Percentiles rank a stretch among this genome's conserved stretches.
phyloP scores from a whole-genome alignment of 2,797 vertebrate species.

The Mustela erminea region DNA sequence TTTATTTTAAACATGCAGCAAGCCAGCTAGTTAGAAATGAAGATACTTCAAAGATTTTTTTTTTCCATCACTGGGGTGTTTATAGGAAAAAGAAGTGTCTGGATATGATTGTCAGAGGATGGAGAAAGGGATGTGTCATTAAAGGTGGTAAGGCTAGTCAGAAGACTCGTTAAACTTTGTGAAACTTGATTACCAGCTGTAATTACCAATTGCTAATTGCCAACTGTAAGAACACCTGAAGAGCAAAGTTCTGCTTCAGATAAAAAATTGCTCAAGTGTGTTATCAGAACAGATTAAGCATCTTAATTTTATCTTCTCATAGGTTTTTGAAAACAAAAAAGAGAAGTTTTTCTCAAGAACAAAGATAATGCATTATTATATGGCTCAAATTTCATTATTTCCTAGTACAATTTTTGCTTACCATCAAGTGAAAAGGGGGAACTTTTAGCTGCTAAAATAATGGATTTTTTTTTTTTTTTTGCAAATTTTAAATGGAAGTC shows the following conservation, averaged over 20 bases:
- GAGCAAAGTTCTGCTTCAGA: neutral
- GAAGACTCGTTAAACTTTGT: neutral
- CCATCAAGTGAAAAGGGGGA: neutral
- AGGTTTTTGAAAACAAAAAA: neutral
- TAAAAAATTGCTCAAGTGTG: neutral
- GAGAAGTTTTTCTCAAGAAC: neutral
- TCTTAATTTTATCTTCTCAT: neutral
- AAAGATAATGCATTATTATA: neutral
- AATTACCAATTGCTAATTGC: neutral
- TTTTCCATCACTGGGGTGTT: neutral
- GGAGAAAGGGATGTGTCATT: neutral
- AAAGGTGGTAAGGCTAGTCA: neutral
- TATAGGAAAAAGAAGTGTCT: slow-evolving; percentile 22
- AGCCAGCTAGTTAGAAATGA: neutral
- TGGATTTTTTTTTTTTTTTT: neutral
- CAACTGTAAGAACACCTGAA: neutral
- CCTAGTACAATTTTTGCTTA: neutral
- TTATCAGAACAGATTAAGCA: slow-evolving; percentile 20
- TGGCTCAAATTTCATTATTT: neutral
- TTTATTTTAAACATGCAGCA: neutral
- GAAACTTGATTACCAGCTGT: neutral
- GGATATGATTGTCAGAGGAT: neutral
- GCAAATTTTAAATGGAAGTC: neutral
- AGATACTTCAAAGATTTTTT: neutral
- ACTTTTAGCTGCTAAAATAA: slow-evolving; percentile 23